A percentile compares a stretch with the other conserved stretches of the same genome.
These are phyloP conservation scores for Drosophila nr. fundita DNA, from an alignment of 2,888 invertebrate species.

Conservation along the genomic window DNA sequence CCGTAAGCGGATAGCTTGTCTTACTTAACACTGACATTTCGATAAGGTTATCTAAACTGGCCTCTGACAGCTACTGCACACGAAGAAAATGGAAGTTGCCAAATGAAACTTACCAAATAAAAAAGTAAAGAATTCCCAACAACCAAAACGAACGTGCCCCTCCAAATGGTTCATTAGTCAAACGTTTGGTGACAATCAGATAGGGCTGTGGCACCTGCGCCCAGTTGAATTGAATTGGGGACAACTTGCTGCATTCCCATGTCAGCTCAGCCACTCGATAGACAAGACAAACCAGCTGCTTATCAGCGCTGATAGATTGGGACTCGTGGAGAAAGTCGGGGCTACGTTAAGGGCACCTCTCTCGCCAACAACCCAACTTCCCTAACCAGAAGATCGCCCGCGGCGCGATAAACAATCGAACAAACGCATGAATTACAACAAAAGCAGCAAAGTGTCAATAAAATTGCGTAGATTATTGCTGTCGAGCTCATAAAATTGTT, in stretches of 20 bases:
- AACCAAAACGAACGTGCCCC: background rate
- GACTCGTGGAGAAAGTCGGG: slow-evolving; percentile 49
- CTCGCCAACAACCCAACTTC: background rate
- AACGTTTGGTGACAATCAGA: slow-evolving; percentile 78
- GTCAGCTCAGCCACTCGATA: slow-evolving; percentile 35
- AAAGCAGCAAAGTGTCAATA: slow-evolving; percentile 72
- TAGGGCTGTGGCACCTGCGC: slow-evolving; percentile 54
- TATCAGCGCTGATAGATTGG: slow-evolving; percentile 61
- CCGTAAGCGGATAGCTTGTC: slow-evolving; percentile 64
- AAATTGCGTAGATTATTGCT: slow-evolving; percentile 81
- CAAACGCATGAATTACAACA: slow-evolving; percentile 63
- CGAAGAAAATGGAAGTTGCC: slow-evolving; percentile 33
- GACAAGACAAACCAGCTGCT: slow-evolving; percentile 43
- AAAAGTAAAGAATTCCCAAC: slow-evolving; percentile 32
- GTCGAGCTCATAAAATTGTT: slow-evolving; percentile 79
- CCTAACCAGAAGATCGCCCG: slow-evolving; percentile 38
- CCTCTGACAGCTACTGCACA: slow-evolving; percentile 60
- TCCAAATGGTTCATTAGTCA: slow-evolving; percentile 71
- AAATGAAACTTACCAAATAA: slow-evolving; percentile 21
- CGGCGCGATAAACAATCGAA: slow-evolving; percentile 55
- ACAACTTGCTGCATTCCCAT: slow-evolving; percentile 72
- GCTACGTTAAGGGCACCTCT: slow-evolving; percentile 47
- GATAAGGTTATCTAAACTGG: slow-evolving; percentile 69
- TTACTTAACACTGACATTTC: slow-evolving; percentile 58
- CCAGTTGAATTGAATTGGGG: slow-evolving; percentile 48